phyloP scores from a whole-genome alignment of 2,113 vertebrate species.

The Anthoscopus minutus region DNA sequence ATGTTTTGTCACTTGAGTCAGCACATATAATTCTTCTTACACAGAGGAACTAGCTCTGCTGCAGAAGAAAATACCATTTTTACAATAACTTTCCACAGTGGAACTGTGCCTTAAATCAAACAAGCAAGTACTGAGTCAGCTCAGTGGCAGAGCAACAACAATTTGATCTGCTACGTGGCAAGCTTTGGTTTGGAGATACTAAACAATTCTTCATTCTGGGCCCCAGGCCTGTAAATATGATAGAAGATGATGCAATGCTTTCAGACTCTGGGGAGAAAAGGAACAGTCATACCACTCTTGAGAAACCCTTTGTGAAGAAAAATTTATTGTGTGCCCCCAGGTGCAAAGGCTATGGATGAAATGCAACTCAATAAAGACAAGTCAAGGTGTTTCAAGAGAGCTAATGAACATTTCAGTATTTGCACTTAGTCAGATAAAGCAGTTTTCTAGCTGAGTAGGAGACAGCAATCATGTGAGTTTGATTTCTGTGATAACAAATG shows the following conservation, averaged over 20 bases:
- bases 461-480: neutral
- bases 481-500: slow-evolving; percentile 9
- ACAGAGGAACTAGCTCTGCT: neutral
- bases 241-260: slow-evolving; percentile 10
- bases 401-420: slow-evolving; percentile 39
- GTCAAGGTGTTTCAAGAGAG: slow-evolving; percentile 31
- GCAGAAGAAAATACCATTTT: slow-evolving; percentile 44
- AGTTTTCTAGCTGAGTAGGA: slow-evolving; percentile 4
- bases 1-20: slow-evolving; percentile 35
- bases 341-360: slow-evolving; percentile 49
- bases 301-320: slow-evolving; percentile 59
- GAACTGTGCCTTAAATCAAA: slow-evolving; percentile 54
- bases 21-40: slow-evolving; percentile 30
- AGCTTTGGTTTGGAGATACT: slow-evolving; percentile 45
- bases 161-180: slow-evolving; percentile 54
- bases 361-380: slow-evolving; percentile 54
- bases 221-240: slow-evolving; percentile 25
- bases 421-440: slow-evolving; percentile 38
- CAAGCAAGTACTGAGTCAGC: slow-evolving; percentile 58
- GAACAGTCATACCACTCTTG: slow-evolving; percentile 33
- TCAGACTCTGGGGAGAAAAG: slow-evolving; percentile 27
- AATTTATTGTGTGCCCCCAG: slow-evolving; percentile 51
- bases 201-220: slow-evolving; percentile 48
- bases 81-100: slow-evolving; percentile 42
- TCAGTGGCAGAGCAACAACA: slow-evolving; percentile 47